These are phyloP conservation scores for Zaprionus nigranus DNA, from an alignment of 1,140 invertebrate genomes.

Conservation along the genomic window DNA sequence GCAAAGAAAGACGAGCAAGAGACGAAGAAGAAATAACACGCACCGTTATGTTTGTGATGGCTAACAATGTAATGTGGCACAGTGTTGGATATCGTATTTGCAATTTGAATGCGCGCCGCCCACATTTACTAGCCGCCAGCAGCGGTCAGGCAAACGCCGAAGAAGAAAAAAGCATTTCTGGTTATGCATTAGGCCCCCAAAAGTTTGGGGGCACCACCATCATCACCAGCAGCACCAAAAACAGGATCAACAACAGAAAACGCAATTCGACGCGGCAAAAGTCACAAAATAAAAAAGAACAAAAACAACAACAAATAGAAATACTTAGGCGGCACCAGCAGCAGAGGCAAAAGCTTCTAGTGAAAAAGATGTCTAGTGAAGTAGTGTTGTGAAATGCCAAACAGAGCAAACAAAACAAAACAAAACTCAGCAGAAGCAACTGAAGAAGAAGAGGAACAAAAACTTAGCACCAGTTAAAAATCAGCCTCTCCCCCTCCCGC, in stretches of 20 bases:
- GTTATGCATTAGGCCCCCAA: conserved; percentile 83
- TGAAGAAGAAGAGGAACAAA: conserved; percentile 51
- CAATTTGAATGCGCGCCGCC: conserved; percentile 71
- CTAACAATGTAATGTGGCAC: conserved; percentile 84
- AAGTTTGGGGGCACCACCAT: conserved; percentile 78
- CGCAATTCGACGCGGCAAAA: conserved; percentile 45
- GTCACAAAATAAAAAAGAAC: conserved; percentile 27
- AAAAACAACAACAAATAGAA: conserved; percentile 4
- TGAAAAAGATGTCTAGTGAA: conserved; percentile 59
- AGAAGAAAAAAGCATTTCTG: conserved; percentile 63
- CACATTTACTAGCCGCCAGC: conserved; percentile 59
- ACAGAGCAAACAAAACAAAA: conserved; percentile 18
- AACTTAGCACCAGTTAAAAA: conserved; percentile 61
- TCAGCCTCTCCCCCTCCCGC: conserved; percentile 32
- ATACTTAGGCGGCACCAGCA: conserved; percentile 36
- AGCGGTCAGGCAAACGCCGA: conserved; percentile 61
- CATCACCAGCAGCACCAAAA: conserved; percentile 51
- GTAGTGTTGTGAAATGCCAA: conserved; percentile 72
- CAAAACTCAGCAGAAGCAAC: conserved; percentile 45
- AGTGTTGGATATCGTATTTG: conserved; percentile 77
- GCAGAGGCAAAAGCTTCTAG: conserved; percentile 55
- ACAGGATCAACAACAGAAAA: conserved; percentile 47
- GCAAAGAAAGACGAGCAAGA: conserved; percentile 29
- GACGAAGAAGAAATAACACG: conserved; percentile 37
- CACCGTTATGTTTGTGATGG: conserved; percentile 84